Evolutionary conservation across 1,140 invertebrate species (phyloP), one percentile per base, ranked within the genome.

Genomic region (Pachypeltis micranthus): DNA sequence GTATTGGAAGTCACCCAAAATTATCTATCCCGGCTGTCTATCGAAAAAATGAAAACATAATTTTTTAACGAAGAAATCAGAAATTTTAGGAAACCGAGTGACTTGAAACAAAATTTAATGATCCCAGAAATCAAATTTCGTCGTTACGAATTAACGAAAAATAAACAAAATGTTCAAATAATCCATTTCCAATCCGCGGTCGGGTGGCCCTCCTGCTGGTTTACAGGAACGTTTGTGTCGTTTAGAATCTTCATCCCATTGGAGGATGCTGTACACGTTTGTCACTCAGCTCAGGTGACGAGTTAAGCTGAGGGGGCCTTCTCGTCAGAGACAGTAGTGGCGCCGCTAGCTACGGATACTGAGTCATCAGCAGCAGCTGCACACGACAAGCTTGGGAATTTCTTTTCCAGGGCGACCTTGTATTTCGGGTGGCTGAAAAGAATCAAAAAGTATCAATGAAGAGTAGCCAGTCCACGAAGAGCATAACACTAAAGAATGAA

Each of bases 401-500:
- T 86, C 73, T 83, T 79, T 65, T 82, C 78, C 44, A 90, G 74
- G 47, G 85, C 86, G 65, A 81, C 75, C 68, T 85, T 79, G 70
- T 88, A 90, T 70, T 87, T 87, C 23, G 86, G 86, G 78, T 89
- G 86, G 69, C 85, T 87, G 67, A 23, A 76, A 77, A 59, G 23
- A 63, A 56, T 34, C 47, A 55, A 54, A 51, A 44, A 67, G 56
- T 27, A 25, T 58, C 14, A 58, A 24, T 25, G 7, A 26, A 19
- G 7, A 24, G 19, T 24, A 21, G 26, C 25, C 7, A 3, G 16
- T 25, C 21, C 25, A 23, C 19, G 16, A 29, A 4, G 23, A 10
- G 47, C 19, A 51, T 21, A 51, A 51, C 3, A 4, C 23, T 51
- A 21, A 51, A 10, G 47, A 51, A 16, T 39, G 31, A 39, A 16